Evolutionary conservation across 2,888 invertebrate genomes (phyloP).

Genomic region (Hypsopygia costalis): DNA sequence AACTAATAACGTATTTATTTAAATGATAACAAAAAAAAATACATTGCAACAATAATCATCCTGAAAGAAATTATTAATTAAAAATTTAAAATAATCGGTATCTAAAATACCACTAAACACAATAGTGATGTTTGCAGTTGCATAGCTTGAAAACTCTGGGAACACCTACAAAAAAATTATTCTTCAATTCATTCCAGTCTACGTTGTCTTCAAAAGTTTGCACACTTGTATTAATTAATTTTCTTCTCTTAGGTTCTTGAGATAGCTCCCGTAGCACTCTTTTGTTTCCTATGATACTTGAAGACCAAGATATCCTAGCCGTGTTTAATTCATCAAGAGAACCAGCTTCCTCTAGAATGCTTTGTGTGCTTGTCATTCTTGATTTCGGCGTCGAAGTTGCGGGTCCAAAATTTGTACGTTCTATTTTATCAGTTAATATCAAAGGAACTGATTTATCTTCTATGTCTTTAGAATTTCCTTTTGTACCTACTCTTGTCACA

Average conservation of each 20-base stretch:
- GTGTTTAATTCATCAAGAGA: background rate
- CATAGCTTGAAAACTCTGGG: constrained; percentile 21
- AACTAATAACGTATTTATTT: too few relatives aligned
- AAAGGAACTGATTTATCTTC: too few relatives aligned
- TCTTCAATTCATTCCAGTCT: constrained; percentile 15
- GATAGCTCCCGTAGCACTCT: background rate
- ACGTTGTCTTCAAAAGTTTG: constrained; percentile 1
- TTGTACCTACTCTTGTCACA: too few relatives aligned
- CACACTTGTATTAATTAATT: background rate
- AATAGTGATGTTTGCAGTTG: constrained; percentile 18
- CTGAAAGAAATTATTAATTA: too few relatives aligned
- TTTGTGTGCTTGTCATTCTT: background rate
- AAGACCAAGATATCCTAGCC: background rate
- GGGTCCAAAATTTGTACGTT: too few relatives aligned
- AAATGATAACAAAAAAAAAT: too few relatives aligned
- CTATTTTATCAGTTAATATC: too few relatives aligned
- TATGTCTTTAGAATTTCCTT: too few relatives aligned
- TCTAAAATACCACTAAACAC: too few relatives aligned
- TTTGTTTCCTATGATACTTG: background rate
- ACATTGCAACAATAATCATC: too few relatives aligned
- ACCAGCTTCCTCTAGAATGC: too few relatives aligned
- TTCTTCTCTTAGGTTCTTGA: background rate
- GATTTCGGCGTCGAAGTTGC: background rate
- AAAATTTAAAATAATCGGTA: too few relatives aligned
- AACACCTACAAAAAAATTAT: constrained; percentile 17